Conservation (phyloP, 2,888 invertebrate genomes). For the Drosophila helvetica region DNA sequence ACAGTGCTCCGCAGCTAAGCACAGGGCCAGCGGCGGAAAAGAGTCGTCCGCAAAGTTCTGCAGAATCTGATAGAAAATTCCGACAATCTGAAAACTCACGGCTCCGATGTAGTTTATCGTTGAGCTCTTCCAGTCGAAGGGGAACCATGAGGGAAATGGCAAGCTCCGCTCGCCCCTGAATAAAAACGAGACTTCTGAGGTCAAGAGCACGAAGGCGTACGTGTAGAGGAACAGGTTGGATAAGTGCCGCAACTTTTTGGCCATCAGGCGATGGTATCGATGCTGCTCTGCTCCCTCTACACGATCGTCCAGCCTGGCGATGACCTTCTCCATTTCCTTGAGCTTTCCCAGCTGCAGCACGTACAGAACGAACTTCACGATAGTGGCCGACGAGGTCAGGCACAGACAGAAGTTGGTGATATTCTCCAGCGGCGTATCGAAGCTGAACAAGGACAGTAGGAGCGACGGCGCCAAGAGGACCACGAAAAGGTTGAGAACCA, state of each 20-base stretch:
- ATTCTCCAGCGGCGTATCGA: conserved; percentile 49
- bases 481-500: conserved; percentile 14
- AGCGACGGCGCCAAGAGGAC: conserved; percentile 23
- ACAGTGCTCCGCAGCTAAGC: conserved; percentile 48
- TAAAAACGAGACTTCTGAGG: conserved; percentile 2
- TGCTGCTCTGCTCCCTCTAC: conserved; percentile 23
- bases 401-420: conserved; percentile 47
- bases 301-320: conserved; percentile 38
- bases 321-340: conserved; percentile 21
- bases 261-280: background rate
- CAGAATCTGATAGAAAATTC: conserved; percentile 16
- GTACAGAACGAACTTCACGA: conserved; percentile 44
- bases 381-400: conserved; percentile 42
- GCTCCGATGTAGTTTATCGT: conserved; percentile 22
- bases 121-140: conserved; percentile 57
- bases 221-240: conserved; percentile 28
- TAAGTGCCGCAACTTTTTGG: conserved; percentile 7
- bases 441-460: conserved; percentile 20
- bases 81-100: conserved; percentile 30
- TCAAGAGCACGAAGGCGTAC: conserved; percentile 8
- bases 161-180: conserved; percentile 35
- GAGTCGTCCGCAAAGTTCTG: conserved; percentile 54
- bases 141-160: conserved; percentile 58
- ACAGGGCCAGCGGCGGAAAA: conserved; percentile 51
- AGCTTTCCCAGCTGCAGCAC: conserved; percentile 31